Conservation (phyloP, 2,113 vertebrate genomes). For the Anseranas semipalmata region DNA sequence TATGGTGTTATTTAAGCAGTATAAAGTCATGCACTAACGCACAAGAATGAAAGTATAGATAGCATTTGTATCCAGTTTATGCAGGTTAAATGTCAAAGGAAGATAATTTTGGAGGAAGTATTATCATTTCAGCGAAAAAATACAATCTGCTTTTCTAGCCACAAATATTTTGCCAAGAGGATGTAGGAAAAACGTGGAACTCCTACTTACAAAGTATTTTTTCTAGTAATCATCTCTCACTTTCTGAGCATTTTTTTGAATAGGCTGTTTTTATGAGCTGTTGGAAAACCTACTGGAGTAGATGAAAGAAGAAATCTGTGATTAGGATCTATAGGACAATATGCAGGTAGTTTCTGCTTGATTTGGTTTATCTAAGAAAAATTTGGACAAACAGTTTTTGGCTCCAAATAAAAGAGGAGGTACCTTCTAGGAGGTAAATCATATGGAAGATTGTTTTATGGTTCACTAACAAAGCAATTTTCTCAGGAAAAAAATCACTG, state of each 20-base stretch:
- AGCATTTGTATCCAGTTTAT: neutral
- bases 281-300: neutral
- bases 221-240: neutral
- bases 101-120: neutral
- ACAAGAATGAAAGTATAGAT: neutral
- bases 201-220: neutral
- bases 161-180: neutral
- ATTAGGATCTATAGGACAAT: neutral
- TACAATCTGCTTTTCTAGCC: neutral
- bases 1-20: neutral
- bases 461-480: neutral
- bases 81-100: neutral
- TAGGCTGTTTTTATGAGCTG: neutral
- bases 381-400: neutral
- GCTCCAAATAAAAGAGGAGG: neutral
- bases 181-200: neutral
- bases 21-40: neutral
- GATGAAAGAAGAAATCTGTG: neutral
- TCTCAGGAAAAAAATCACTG: neutral
- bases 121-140: neutral
- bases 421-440: neutral
- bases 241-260: neutral
- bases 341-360: neutral
- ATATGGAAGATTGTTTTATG: neutral
- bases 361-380: neutral